A percentile compares a stretch with the other conserved stretches of the same genome.
These are phyloP conservation scores for Euclidia mi DNA, from an alignment of 2,888 invertebrate genomes.

Conservation along the genomic window DNA sequence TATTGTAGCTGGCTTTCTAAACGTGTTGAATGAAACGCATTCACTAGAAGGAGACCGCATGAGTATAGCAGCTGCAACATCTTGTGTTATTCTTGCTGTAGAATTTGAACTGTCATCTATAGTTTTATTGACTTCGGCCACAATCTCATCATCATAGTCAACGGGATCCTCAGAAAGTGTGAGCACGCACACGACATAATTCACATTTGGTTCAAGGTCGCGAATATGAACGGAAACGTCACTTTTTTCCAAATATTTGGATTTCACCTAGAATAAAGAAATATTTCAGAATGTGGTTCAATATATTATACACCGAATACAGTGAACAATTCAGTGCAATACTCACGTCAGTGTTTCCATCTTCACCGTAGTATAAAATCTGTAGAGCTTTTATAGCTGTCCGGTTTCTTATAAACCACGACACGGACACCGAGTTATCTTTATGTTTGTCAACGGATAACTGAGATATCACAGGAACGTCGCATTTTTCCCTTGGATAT, in stretches of 20 bases:
- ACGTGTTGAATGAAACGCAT: slow-evolving; percentile 83
- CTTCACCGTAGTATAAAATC: slow-evolving; percentile 93
- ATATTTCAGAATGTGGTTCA: no score
- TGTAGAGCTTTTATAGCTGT: slow-evolving; percentile 95
- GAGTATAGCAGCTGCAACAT: no score
- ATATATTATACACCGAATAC: neutral
- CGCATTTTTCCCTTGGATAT: slow-evolving; percentile 84
- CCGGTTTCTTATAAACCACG: slow-evolving; percentile 97
- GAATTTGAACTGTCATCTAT: slow-evolving; percentile 64
- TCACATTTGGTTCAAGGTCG: slow-evolving; percentile 74
- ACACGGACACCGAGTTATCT: slow-evolving; percentile 95
- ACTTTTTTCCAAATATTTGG: slow-evolving; percentile 77
- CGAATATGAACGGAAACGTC: slow-evolving; percentile 78
- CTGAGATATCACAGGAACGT: slow-evolving; percentile 94
- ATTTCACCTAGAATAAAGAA: slow-evolving; percentile 79
- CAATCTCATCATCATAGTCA: slow-evolving; percentile 66
- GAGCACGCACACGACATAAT: slow-evolving; percentile 81
- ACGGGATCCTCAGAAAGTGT: slow-evolving; percentile 75
- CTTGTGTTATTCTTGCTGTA: slow-evolving; percentile 74
- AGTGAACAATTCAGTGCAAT: slow-evolving; percentile 1
- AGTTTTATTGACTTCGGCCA: slow-evolving; percentile 65
- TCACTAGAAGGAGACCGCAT: slow-evolving; percentile 86
- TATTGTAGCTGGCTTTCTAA: slow-evolving; percentile 67
- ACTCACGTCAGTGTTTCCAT: slow-evolving; percentile 72
- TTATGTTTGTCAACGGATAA: slow-evolving; percentile 96